These are phyloP conservation scores for Melanophora roralis DNA, from an alignment of 2,888 invertebrate genomes.

Conservation along the genomic window DNA sequence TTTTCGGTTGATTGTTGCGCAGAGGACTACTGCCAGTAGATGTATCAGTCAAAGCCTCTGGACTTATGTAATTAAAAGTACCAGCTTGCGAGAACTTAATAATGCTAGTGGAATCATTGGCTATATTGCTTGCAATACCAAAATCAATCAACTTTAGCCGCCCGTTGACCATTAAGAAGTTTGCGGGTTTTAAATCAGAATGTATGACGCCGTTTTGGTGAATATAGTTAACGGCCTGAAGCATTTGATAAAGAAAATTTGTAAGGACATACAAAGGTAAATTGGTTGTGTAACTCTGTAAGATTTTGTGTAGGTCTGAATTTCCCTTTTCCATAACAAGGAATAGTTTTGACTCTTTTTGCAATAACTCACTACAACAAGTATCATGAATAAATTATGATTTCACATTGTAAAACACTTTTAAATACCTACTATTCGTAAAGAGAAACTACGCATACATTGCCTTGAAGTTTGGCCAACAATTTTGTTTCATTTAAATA, in stretches of 20 bases:
- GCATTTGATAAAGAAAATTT: constrained; percentile 96
- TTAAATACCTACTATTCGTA: constrained; percentile 87
- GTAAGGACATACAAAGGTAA: constrained; percentile 87
- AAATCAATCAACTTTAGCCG: constrained; percentile 97
- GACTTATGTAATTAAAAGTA: constrained; percentile 97
- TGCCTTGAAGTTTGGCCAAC: constrained; percentile 87
- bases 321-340: constrained; percentile 96
- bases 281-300: constrained; percentile 80
- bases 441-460: constrained; percentile 89
- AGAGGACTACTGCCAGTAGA: constrained; percentile 77
- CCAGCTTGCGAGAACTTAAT: constrained; percentile 89
- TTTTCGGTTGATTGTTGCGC: constrained; percentile 78
- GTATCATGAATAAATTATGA: too few relatives aligned
- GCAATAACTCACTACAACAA: constrained; percentile 83
- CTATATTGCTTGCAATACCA: constrained; percentile 94
- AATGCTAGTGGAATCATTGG: constrained; percentile 92
- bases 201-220: constrained; percentile 96
- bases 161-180: constrained; percentile 92
- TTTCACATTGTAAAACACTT: too few relatives aligned
- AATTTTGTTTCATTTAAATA: constrained; percentile 94
- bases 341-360: constrained; percentile 82
- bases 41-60: constrained; percentile 89
- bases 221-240: constrained; percentile 92
- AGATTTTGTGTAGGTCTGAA: constrained; percentile 88
- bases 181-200: constrained; percentile 97